Evolutionary conservation across 2,113 vertebrate species (phyloP), one percentile per base, ranked within the genome.

Genomic region (Amblyopsis rosae): DNA sequence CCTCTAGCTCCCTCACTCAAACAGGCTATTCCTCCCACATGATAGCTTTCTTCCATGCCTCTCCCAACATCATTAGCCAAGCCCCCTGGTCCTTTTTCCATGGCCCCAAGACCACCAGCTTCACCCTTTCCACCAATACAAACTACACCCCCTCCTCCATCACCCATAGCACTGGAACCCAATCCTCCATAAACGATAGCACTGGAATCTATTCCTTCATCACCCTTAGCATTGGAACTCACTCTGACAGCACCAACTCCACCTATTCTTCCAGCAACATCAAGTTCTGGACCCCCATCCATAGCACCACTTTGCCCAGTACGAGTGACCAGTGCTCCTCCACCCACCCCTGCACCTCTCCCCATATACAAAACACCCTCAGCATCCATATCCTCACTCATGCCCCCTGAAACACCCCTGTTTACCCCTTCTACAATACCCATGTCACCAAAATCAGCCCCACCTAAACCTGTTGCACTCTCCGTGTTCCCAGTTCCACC

Each of bases 341-440:
- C 51, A 47, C 41, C 17, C 11, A 46, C 16, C 47, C 48, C 19
- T 12, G 12, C 10, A 3, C 9, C 33, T 6, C 32, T 77, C 64
- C 12, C 60, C 17, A 62, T 64, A 48, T 15, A 15, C 6, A 35
- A 45, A 0, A 12, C 48, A 65, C 75, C 75, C n/a, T 67, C 67
- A 65, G 65, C 62, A 65, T 54, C 69, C 15, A 73, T 73, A 76
- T 62, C 59, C 51, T 59, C 68, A 61, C 41, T 45, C 17, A 76
- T 41, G 26, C 58, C 54, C 48, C 68, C 65, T 55, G 57, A 19
- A 35, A 46, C 13, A 33, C 16, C 56, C 2, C 48, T 49, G 11
- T 58, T 75, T 56, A 67, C 48, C 51, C 80, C 62, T 74, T 58
- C 78, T 35, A 16, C 59, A 47, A 61, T 72, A 57, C 64, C 71